Evolutionary conservation across 2,888 invertebrate species (phyloP).

Genomic region (Leuctra nigra): DNA sequence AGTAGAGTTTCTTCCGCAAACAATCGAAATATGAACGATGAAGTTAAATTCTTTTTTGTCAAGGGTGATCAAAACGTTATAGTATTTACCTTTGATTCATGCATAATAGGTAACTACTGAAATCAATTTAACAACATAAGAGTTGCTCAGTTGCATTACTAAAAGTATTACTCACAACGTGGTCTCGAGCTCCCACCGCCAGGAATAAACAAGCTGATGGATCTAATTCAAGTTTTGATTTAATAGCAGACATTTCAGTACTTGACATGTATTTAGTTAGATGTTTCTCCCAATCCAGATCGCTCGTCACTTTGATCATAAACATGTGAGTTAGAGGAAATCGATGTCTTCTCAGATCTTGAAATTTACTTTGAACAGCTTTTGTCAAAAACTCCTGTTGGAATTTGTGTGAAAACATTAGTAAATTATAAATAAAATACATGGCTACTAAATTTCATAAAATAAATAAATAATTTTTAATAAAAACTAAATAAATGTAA

Average conservation of each 20-base stretch:
- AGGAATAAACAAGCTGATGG: constrained; percentile 49
- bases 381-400: constrained; percentile 16
- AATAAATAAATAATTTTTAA: too few relatives aligned
- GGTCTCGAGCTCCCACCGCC: constrained; percentile 46
- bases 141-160: too few relatives aligned
- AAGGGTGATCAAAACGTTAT: too few relatives aligned
- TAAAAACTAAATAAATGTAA: too few relatives aligned
- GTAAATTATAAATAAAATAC: background rate
- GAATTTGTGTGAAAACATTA: background rate
- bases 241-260: constrained; percentile 3
- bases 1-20: too few relatives aligned
- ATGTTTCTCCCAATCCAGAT: constrained; percentile 17
- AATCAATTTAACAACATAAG: too few relatives aligned
- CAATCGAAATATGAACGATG: too few relatives aligned
- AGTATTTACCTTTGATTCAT: too few relatives aligned
- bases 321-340: constrained; percentile 16
- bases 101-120: too few relatives aligned
- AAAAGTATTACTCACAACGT: constrained; percentile 43
- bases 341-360: constrained; percentile 14
- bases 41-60: too few relatives aligned
- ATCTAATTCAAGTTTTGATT: constrained; percentile 38
- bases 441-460: background rate
- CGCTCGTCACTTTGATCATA: background rate
- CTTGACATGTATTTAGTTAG: constrained; percentile 7
- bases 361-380: constrained; percentile 12